Conservation (phyloP, 2,888 invertebrate genomes). For the Acanthosoma haemorrhoidale region DNA sequence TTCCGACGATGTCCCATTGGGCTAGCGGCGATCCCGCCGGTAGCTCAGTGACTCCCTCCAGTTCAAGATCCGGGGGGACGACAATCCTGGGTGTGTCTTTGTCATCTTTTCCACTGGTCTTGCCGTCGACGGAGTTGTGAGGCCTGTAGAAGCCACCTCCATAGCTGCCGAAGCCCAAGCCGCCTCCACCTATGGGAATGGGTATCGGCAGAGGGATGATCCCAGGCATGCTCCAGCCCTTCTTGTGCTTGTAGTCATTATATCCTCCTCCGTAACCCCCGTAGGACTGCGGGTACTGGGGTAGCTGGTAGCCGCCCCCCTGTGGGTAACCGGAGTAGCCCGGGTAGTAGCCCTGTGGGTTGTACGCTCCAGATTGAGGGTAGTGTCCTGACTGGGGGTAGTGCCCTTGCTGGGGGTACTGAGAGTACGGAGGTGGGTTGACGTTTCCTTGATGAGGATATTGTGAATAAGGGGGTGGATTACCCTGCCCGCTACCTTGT, state of each 20-base stretch:
- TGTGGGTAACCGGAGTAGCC: not conserved
- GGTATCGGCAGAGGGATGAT: conserved; percentile 17
- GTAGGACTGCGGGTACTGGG: not conserved
- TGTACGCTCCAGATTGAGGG: not conserved
- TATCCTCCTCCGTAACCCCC: not conserved
- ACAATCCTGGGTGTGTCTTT: not conserved
- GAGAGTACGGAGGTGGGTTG: not conserved
- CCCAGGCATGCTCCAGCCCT: not conserved
- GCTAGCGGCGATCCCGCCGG: not conserved
- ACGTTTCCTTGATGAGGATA: not conserved
- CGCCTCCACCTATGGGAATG: conserved; percentile 17
- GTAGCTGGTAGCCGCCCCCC: too few relatives aligned
- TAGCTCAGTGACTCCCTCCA: conserved; percentile 17
- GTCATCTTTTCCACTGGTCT: not conserved
- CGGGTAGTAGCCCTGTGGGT: not conserved
- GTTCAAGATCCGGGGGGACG: not conserved
- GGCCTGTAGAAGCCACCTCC: not conserved
- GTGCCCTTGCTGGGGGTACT: not conserved
- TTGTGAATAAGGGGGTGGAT: not conserved
- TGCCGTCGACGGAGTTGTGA: not conserved
- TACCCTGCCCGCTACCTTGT: not conserved
- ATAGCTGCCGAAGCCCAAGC: not conserved
- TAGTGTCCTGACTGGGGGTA: not conserved
- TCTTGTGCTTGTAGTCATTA: not conserved
- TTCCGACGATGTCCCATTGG: conserved; percentile 9